Conservation (phyloP, 2,113 vertebrate species). For the Scomber japonicus region DNA sequence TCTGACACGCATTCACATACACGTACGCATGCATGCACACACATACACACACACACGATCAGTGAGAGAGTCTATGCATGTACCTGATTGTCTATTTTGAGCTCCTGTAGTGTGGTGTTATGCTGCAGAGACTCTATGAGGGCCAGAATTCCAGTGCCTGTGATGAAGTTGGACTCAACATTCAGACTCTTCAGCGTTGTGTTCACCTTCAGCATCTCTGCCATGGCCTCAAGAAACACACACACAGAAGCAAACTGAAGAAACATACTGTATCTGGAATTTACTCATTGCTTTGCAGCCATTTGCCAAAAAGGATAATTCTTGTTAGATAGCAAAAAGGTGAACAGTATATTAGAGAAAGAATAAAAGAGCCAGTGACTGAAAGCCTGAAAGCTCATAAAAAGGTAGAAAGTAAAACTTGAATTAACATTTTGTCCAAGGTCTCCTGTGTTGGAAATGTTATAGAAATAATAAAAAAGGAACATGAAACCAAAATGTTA, state of each 20-base stretch:
- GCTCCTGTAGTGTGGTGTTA: conserved; percentile 92
- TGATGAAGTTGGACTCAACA: conserved; percentile 99
- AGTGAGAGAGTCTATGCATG: too few species aligned
- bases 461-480: neutral
- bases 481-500: neutral
- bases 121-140: conserved; percentile 90
- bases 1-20: conserved; percentile 20
- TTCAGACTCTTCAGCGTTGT: conserved; percentile 93
- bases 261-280: neutral
- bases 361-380: too few species aligned
- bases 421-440: too few species aligned
- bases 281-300: neutral
- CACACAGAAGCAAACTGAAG: neutral
- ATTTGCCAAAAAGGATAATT: too few species aligned
- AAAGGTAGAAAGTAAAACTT: too few species aligned
- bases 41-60: neutral
- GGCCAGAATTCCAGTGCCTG: conserved; percentile 91
- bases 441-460: too few species aligned
- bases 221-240: conserved; percentile 88
- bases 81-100: conserved; percentile 99
- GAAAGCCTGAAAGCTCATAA: too few species aligned
- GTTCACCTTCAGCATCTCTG: conserved; percentile 96
- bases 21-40: conserved; percentile 4
- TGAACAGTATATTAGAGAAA: too few species aligned
- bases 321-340: too few species aligned